Base-by-base conservation (phyloP, 2,888 invertebrate genomes). In the Pyrgus malvae region DNA sequence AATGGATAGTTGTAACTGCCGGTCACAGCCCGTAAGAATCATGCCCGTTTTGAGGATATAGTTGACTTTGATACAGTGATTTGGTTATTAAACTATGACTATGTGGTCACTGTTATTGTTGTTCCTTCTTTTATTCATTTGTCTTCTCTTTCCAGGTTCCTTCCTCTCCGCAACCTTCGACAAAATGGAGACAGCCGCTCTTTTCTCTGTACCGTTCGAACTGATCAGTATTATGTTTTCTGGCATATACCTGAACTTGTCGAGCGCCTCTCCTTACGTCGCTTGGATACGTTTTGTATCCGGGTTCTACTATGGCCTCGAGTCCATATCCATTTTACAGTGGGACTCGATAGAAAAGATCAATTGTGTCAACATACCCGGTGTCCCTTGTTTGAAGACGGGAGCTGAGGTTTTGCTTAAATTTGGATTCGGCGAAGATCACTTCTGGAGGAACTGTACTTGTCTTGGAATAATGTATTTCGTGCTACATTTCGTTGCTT, bases 281-380 rank as follows among this genome's bases (percentile, higher is more conserved):
- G 79, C 86, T 4, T 92, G 93, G 88, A 67, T 95, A 1, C 93
- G 93, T 72, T 95, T 92, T 68, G 59, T 93, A 0, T 95, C 95
- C 0, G 91, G 93, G n/a, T 95, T 95, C 74, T 95, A 93, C 75
- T 95, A 93, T 65, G 92, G 93, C 2, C 91, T 93, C 45, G 95
- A 95, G 72, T 93, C 93, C 3, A 83, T 95, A 25, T 94, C 94
- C 16, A 92, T 94, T 44, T 83, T 93, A 1, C 94, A 94, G 68
- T 95, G 95, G 95, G 83, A 88, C 56, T 84, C 91, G 42, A 91
- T 94, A 6, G 82, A 90, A 19, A 76, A 82, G 7, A 93, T 95
- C 59, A 92, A 91, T 37, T 94, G 94, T 60, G 86, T 92, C 0
- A 68, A 80, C 25, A 86, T 91, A 27, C 88, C 92, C 40, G 91